Percentiles rank a stretch among this genome's conserved stretches.
These are phyloP conservation scores for Acropora yongei DNA, from an alignment of 64 coral and sea anemone species.

Conservation along the genomic window DNA sequence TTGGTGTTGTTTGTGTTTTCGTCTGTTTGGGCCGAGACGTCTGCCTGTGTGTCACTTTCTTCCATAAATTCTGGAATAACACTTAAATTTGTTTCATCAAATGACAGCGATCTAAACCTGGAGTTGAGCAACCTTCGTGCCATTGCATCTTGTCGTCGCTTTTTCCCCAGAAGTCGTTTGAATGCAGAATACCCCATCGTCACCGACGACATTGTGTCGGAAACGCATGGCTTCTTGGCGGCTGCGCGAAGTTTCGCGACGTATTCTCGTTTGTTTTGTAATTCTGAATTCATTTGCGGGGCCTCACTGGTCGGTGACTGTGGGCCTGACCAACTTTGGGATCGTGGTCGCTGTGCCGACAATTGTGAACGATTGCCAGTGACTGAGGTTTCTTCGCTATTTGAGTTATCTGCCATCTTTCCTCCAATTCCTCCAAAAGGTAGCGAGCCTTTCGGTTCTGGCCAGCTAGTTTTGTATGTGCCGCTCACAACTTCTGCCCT, in stretches of 20 bases:
- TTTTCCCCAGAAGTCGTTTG: constrained; percentile 33
- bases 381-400: not conserved
- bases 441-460: not conserved
- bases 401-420: not conserved
- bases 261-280: constrained; percentile 13
- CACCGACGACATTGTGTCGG: constrained; percentile 53
- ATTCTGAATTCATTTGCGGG: not conserved
- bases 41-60: not conserved
- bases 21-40: not conserved
- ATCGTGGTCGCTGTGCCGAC: not conserved
- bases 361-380: not conserved
- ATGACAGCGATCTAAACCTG: constrained; percentile 3
- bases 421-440: not conserved
- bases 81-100: not conserved
- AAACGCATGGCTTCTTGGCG: not conserved
- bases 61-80: constrained; percentile 10
- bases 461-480: not conserved
- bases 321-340: not conserved
- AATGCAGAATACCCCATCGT: constrained; percentile 42
- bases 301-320: not conserved
- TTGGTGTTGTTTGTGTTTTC: not conserved
- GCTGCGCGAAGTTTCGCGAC: not conserved
- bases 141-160: not conserved
- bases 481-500: not conserved
- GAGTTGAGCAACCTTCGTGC: not conserved